Evolutionary conservation across 1,140 invertebrate genomes (phyloP).

Genomic region (Drosophila ogumai): DNA sequence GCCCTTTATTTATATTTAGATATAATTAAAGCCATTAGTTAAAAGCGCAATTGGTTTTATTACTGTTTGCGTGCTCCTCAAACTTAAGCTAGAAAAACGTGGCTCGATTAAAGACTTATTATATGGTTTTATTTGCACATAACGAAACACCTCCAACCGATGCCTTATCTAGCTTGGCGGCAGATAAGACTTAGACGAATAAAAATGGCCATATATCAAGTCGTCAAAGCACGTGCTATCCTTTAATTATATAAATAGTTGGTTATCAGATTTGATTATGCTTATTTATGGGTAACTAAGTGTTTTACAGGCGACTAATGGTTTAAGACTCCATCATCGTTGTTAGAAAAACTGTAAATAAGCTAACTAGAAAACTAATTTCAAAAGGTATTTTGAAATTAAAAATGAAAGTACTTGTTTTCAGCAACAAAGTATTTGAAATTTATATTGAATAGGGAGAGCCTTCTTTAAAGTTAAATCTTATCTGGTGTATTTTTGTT

Average conservation of each 20-base stretch:
- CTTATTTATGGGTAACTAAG: constrained; percentile 1
- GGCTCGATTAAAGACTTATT: constrained; percentile 12
- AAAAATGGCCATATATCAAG: constrained; percentile 13
- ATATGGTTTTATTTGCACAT: constrained; percentile 7
- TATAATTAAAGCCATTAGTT: background rate
- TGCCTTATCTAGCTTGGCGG: constrained; percentile 9
- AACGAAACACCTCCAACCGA: background rate
- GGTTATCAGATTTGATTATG: background rate
- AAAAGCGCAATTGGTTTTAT: background rate
- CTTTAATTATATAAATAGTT: constrained; percentile 7
- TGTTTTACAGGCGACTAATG: background rate
- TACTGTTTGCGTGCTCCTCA: constrained; percentile 1
- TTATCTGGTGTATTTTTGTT: constrained; percentile 8
- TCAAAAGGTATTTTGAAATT: background rate
- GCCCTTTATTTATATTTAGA: background rate
- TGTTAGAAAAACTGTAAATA: background rate
- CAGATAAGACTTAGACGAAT: constrained; percentile 15
- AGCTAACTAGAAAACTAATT: background rate
- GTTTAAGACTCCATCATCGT: background rate
- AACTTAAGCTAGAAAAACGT: background rate
- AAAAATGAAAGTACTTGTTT: background rate
- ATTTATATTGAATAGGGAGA: background rate
- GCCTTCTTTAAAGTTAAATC: background rate
- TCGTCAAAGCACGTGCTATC: constrained; percentile 7
- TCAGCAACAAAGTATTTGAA: background rate